phyloP scores from a whole-genome alignment of 2,888 invertebrate species.

The Drosophila mimetica region DNA sequence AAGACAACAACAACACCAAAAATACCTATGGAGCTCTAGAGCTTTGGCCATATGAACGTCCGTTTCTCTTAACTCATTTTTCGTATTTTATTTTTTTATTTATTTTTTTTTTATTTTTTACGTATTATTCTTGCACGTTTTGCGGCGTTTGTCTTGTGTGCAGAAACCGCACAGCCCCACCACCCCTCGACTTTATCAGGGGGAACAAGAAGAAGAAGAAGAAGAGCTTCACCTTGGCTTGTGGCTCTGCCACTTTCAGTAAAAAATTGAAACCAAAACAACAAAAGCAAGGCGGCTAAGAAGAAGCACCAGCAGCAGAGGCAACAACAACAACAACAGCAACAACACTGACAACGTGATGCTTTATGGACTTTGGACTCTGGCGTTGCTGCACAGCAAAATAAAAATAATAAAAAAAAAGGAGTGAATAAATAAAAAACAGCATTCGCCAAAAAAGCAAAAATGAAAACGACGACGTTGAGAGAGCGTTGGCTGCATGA shows the following conservation, averaged over 20 bases:
- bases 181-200: not conserved
- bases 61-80: conserved; percentile 76
- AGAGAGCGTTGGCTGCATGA: conserved; percentile 64
- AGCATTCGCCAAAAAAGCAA: conserved; percentile 74
- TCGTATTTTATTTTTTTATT: conserved; percentile 52
- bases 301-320: conserved; percentile 46
- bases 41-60: conserved; percentile 66
- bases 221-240: conserved; percentile 69
- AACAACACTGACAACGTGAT: conserved; percentile 59
- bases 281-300: conserved; percentile 46
- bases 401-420: conserved; percentile 14
- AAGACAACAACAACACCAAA: conserved; percentile 10
- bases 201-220: too few species aligned
- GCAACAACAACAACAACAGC: too few species aligned
- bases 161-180: conserved; percentile 1
- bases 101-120: conserved; percentile 23
- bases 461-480: conserved; percentile 53
- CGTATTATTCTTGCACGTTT: conserved; percentile 66
- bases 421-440: conserved; percentile 27
- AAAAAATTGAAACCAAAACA: conserved; percentile 68
- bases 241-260: conserved; percentile 69
- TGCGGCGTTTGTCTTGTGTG: conserved; percentile 50
- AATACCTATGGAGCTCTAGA: conserved; percentile 14
- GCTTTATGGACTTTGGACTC: conserved; percentile 79
- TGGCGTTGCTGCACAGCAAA: conserved; percentile 33